These are phyloP conservation scores for Melanchra persicariae DNA, from an alignment of 2,888 invertebrate genomes.

Conservation along the genomic window DNA sequence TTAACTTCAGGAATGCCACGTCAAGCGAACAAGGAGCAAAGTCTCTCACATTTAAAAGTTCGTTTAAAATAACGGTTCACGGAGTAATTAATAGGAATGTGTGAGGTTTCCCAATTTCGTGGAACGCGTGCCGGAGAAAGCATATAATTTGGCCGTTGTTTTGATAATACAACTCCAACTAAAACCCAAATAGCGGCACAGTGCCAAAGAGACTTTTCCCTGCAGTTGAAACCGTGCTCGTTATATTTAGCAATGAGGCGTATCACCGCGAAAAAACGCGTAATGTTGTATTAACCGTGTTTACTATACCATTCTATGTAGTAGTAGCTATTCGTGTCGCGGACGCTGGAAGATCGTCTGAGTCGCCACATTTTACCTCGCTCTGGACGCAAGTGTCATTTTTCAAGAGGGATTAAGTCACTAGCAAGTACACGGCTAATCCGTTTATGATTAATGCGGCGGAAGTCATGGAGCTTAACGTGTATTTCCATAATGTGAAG, in stretches of 20 bases:
- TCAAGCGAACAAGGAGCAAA: constrained; percentile 32
- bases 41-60: constrained; percentile 48
- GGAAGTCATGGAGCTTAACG: constrained; percentile 67
- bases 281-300: constrained; percentile 77
- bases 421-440: constrained; percentile 68
- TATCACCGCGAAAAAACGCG: constrained; percentile 73
- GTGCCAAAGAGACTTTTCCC: constrained; percentile 71
- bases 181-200: constrained; percentile 73
- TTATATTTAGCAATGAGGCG: constrained; percentile 78
- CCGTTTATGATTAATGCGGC: constrained; percentile 71
- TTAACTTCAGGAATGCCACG: constrained; percentile 38
- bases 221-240: constrained; percentile 68
- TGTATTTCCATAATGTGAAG: constrained; percentile 39
- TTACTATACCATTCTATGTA: constrained; percentile 71
- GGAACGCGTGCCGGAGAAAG: constrained; percentile 72
- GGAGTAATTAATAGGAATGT: constrained; percentile 64
- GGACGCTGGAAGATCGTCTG: constrained; percentile 64
- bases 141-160: constrained; percentile 74
- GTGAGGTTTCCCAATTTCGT: constrained; percentile 71
- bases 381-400: constrained; percentile 71
- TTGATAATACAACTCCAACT: constrained; percentile 70
- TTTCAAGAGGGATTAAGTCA: constrained; percentile 78
- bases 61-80: constrained; percentile 62
- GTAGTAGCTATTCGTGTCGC: constrained; percentile 75
- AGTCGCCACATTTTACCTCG: constrained; percentile 70